A percentile compares a stretch with the other conserved stretches of the same genome.
These are phyloP conservation scores for Nestor notabilis DNA, from an alignment of 2,113 vertebrate species.

Conservation along the genomic window DNA sequence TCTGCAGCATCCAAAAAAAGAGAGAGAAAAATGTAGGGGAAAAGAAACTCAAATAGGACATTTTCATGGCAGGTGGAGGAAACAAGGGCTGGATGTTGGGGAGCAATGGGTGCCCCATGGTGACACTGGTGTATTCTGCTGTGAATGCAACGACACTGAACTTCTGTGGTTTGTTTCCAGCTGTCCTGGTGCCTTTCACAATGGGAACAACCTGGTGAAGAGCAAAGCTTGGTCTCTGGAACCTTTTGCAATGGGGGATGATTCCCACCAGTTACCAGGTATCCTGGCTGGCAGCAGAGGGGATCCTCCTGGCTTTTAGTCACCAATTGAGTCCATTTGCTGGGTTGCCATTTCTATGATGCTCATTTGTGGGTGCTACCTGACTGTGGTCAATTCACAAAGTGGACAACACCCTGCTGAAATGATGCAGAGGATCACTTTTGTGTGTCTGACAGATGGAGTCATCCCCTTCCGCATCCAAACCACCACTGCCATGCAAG, in stretches of 20 bases:
- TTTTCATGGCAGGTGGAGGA: neutral
- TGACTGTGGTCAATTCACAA: neutral
- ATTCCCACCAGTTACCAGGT: neutral
- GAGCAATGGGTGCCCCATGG: fast-evolving
- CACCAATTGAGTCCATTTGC: neutral
- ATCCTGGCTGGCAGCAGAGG: neutral
- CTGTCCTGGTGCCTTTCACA: neutral
- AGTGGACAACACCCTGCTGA: neutral
- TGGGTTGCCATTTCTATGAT: neutral
- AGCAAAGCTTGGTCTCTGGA: neutral
- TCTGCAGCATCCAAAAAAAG: neutral
- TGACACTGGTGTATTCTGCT: neutral
- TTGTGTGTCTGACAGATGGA: neutral
- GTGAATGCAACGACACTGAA: neutral
- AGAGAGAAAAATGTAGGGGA: neutral
- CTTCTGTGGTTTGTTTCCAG: neutral
- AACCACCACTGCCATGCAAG: neutral
- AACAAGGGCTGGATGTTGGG: neutral
- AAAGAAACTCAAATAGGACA: neutral
- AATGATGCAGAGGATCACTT: neutral
- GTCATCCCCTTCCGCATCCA: neutral
- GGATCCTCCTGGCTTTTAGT: neutral
- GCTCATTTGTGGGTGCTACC: neutral
- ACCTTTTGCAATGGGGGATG: neutral
- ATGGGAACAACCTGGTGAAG: neutral